phyloP scores from a whole-genome alignment of 2,797 vertebrate species.

The Tarsius wallacei region DNA sequence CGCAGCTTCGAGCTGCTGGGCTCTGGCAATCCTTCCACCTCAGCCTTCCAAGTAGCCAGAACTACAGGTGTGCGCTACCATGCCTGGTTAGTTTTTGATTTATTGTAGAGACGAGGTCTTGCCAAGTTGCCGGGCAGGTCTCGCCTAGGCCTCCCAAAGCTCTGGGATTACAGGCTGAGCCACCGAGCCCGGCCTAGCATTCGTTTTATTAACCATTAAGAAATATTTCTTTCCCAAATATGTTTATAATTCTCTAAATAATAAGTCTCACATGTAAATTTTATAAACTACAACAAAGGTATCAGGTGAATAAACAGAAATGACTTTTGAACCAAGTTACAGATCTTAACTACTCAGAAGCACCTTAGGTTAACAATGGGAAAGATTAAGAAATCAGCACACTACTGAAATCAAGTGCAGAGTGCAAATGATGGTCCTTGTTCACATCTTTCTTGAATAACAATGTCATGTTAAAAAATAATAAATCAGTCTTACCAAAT shows the following conservation, averaged over 20 bases:
- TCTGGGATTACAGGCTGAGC: no score
- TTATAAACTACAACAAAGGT: constrained; percentile 32
- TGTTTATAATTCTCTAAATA: not conserved
- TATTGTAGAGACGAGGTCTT: no score
- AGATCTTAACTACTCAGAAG: constrained; percentile 28
- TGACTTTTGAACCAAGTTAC: constrained; percentile 44
- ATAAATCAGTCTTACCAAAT: constrained; percentile 89
- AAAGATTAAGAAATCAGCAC: not conserved
- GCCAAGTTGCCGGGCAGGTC: no score
- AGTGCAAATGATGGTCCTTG: not conserved
- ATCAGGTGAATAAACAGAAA: constrained; percentile 28
- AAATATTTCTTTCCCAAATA: constrained; percentile 58
- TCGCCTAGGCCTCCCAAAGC: no score
- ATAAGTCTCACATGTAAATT: not conserved
- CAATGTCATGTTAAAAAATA: not conserved
- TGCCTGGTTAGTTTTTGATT: no score
- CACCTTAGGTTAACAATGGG: not conserved
- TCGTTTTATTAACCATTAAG: not conserved
- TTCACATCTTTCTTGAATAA: constrained; percentile 18
- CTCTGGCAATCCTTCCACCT: no score
- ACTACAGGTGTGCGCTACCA: no score
- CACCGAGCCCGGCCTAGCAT: no score
- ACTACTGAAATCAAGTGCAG: constrained; percentile 40
- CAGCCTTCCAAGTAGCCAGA: no score
- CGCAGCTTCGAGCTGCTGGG: no score